Evolutionary conservation across 2,113 vertebrate genomes (phyloP), one percentile per base, ranked within the genome.

Genomic region (Actenoides hombroni): DNA sequence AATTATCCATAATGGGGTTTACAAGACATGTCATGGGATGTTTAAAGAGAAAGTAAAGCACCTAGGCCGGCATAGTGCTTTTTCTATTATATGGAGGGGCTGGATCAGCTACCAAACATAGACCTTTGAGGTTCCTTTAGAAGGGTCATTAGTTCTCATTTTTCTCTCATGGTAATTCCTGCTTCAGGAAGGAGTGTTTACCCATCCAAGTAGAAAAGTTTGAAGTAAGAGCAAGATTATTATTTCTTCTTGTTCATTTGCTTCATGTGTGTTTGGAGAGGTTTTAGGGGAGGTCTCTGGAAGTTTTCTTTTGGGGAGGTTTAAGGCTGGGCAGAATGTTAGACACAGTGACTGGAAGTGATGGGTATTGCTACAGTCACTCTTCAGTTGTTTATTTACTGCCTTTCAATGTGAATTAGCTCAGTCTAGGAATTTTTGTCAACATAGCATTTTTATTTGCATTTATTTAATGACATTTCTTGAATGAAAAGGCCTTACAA

Each of bases 31-130:
- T 54, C n/a, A 28, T 81, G 71, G 68, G 54, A 75, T 78, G 20
- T 90, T 87, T 92, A 74, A 92, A 92, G 71, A 49, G 21, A 83
- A 94, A 83, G 49, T 33, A 49, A 74, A 92, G 19, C 31, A 91
- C 13, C n/a, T 76, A 83, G 59, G 71, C 75, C 67, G 42, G 29
- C 74, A 29, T 67, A 70, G 23, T 74, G 17, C 6, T 93, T 74
- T 84, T 86, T 63, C 68, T 86, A 6, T 63, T 90, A 18, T 83
- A 51, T 2, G 0, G 40, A 79, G 37, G 21, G 24, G 23, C 28
- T 83, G 37, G 53, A 24, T 89, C 70, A 61, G 16, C 77, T 89
- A 65, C 28, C 21, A 70, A 63, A 80, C 46, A 28, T 37, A 71
- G 68, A 71, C 21, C 19, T 86, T 33, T 33, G 59, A 69, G 37